phyloP scores from a whole-genome alignment of 2,797 vertebrate genomes.

The Serranus cabrilla region DNA sequence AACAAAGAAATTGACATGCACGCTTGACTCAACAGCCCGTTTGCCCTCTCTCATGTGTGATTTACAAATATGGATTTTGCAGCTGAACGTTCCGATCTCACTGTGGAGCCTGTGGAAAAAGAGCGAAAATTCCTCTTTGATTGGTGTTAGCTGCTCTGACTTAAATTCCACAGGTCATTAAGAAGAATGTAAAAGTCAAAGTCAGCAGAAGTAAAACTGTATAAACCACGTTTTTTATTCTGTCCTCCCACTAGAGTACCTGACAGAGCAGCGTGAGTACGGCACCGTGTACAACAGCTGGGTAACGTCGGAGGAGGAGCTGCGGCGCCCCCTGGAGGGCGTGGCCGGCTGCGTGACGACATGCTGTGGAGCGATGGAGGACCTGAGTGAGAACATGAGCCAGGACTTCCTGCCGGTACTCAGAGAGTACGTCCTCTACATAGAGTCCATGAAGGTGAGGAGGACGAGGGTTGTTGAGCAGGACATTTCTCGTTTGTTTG shows the following conservation, averaged over 20 bases:
- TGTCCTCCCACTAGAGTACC: slow-evolving; percentile 87
- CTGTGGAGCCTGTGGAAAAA: not conserved
- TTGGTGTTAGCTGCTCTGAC: not conserved
- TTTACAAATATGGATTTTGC: slow-evolving; percentile 20
- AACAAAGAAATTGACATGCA: too few relatives aligned
- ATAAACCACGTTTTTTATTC: not conserved
- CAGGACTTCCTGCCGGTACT: slow-evolving; percentile 97
- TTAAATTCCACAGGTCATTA: not conserved
- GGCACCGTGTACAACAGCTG: slow-evolving; percentile 94
- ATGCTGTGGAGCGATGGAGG: slow-evolving; percentile 92
- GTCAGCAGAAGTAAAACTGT: not conserved
- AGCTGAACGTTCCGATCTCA: not conserved
- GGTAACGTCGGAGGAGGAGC: slow-evolving; percentile 90
- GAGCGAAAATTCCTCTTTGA: too few relatives aligned
- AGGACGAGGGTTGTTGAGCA: fast-evolving
- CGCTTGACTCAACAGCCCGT: not conserved
- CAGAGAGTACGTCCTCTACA: slow-evolving; percentile 94
- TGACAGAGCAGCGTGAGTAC: slow-evolving; percentile 94
- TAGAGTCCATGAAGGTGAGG: slow-evolving; percentile 96
- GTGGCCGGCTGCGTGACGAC: slow-evolving; percentile 90
- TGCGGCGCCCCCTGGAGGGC: slow-evolving; percentile 92
- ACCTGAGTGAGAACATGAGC: slow-evolving; percentile 93
- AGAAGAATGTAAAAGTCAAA: not conserved
- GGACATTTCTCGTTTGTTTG: not conserved
- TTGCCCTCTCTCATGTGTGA: slow-evolving; percentile 7